Percentiles rank a stretch among this genome's conserved stretches.
Evolutionary conservation across 2,888 invertebrate species (phyloP).

Genomic region (Listrodromus nycthemerus): DNA sequence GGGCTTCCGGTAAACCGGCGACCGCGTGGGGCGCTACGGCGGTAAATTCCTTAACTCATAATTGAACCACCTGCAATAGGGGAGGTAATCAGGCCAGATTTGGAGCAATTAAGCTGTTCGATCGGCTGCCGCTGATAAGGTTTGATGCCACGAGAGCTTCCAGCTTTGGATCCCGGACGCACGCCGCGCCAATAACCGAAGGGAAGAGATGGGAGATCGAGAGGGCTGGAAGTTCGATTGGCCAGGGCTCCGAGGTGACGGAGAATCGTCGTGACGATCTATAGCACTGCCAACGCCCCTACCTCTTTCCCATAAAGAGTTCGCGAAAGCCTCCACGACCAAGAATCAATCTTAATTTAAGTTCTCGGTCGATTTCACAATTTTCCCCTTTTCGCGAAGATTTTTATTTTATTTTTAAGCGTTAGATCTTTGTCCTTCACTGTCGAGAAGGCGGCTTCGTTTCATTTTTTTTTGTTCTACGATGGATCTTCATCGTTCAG

Average conservation of each 20-base stretch:
- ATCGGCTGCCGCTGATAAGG: slow-evolving; percentile 47
- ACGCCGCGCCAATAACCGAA: not conserved
- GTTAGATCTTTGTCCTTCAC: not conserved
- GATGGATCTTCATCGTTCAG: no score
- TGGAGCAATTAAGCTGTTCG: slow-evolving; percentile 60
- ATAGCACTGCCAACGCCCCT: not conserved
- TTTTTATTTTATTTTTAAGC: not conserved
- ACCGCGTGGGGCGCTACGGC: slow-evolving; percentile 35
- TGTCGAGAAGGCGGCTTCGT: not conserved
- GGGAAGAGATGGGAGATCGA: not conserved
- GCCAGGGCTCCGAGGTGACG: not conserved
- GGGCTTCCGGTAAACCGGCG: slow-evolving; percentile 43
- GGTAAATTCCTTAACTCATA: slow-evolving; percentile 59
- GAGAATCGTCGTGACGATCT: not conserved
- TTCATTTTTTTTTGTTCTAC: no score
- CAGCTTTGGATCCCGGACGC: not conserved
- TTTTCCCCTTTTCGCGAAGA: not conserved
- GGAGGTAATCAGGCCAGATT: slow-evolving; percentile 60
- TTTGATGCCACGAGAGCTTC: slow-evolving; percentile 40
- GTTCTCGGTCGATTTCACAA: not conserved
- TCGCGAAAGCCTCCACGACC: not conserved
- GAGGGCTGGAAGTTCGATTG: not conserved
- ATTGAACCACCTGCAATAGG: slow-evolving; percentile 62
- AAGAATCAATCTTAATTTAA: slow-evolving; percentile 27
- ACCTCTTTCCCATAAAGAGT: slow-evolving; percentile 4